phyloP scores from a whole-genome alignment of 92 coral and sea anemone genomes.

The Diadumene lineata region DNA sequence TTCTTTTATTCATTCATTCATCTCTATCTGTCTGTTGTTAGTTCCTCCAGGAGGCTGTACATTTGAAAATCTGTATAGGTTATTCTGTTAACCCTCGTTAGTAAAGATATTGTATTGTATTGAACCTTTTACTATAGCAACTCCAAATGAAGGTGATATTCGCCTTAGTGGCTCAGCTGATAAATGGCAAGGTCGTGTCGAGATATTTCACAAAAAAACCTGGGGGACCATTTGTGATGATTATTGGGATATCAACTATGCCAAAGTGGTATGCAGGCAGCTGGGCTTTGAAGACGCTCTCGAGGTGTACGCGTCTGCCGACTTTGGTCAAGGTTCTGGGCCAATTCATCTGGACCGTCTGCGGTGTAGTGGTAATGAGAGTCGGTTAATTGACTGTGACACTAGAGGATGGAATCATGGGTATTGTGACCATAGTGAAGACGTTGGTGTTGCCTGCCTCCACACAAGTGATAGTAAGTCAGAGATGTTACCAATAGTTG shows the following conservation, averaged over 20 bases:
- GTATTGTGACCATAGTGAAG: conserved; percentile 4
- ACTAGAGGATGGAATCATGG: conserved; percentile 7
- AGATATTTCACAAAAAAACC: conserved; percentile 23
- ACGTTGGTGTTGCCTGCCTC: conserved; percentile 25
- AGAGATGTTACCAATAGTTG: background rate
- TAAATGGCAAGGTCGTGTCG: conserved; percentile 52
- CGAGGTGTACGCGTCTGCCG: conserved; percentile 17
- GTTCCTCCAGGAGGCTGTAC: background rate
- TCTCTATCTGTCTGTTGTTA: too few species aligned
- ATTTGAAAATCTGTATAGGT: background rate
- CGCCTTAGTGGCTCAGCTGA: conserved; percentile 34
- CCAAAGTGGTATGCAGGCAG: conserved; percentile 46
- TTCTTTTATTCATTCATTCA: too few species aligned
- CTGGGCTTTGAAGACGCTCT: conserved; percentile 40
- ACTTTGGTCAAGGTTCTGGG: conserved; percentile 19
- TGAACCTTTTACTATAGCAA: background rate
- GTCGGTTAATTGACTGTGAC: conserved; percentile 3
- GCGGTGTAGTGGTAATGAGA: conserved; percentile 19
- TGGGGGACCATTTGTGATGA: conserved; percentile 71
- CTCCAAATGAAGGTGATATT: conserved; percentile 9
- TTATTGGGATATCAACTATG: conserved; percentile 43
- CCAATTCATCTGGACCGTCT: conserved; percentile 10
- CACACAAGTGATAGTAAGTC: conserved; percentile 18
- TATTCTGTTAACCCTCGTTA: background rate
- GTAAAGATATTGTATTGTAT: background rate